A percentile compares a stretch with the other conserved stretches of the same genome.
These are phyloP conservation scores for Hemichromis elongatus DNA, from an alignment of 2,113 vertebrate genomes.

Conservation along the genomic window DNA sequence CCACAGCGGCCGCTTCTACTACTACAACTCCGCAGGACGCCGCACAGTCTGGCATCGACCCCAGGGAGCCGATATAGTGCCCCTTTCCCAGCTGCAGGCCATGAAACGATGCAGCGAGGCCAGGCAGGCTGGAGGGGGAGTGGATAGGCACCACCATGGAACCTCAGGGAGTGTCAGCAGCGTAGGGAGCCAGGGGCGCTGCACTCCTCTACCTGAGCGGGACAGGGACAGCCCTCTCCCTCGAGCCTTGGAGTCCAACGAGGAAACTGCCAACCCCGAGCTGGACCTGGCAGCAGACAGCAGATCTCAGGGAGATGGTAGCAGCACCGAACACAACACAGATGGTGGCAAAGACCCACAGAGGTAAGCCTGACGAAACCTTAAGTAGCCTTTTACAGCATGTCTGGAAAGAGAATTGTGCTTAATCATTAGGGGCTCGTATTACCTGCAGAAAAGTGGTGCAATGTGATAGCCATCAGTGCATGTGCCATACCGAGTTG, in stretches of 20 bases:
- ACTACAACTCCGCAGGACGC: conserved; percentile 81
- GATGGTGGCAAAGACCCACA: conserved; percentile 73
- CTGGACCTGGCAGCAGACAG: conserved; percentile 47
- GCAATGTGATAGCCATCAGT: conserved; percentile 32
- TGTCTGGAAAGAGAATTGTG: conserved; percentile 9
- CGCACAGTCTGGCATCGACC: conserved; percentile 88
- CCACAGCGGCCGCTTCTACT: conserved; percentile 86
- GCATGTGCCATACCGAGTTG: conserved; percentile 15
- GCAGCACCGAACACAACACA: conserved; percentile 14
- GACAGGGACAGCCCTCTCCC: conserved; percentile 31
- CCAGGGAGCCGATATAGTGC: conserved; percentile 84
- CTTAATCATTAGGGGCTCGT: conserved; percentile 21
- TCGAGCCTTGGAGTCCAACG: conserved; percentile 19
- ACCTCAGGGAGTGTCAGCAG: conserved; percentile 56
- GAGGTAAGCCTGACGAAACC: conserved; percentile 68
- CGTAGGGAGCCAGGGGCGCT: conserved; percentile 54
- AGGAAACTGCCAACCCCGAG: conserved; percentile 42
- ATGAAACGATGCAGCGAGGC: conserved; percentile 78
- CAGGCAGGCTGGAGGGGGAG: conserved; percentile 31
- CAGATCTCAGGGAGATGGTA: conserved; percentile 58
- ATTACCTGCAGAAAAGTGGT: conserved; percentile 14
- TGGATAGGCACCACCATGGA: conserved; percentile 52
- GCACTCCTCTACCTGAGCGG: conserved; percentile 51
- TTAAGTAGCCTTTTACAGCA: neutral
- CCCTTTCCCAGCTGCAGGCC: conserved; percentile 85